phyloP scores from a whole-genome alignment of 2,797 vertebrate genomes.

The Betta splendens region DNA sequence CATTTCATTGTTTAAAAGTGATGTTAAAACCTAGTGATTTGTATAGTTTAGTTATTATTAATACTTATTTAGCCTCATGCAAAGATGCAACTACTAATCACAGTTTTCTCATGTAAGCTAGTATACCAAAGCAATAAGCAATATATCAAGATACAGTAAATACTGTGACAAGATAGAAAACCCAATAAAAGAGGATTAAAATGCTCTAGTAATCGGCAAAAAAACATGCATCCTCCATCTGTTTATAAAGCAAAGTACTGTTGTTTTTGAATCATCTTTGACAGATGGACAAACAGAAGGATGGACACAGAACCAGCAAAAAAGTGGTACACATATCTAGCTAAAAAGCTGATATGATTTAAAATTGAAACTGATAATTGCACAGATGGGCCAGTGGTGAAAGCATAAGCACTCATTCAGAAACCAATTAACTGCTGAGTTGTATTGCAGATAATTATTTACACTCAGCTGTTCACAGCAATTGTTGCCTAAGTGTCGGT shows the following conservation, averaged over 20 bases:
- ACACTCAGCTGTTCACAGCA: constrained; percentile 16
- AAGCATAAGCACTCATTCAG: constrained; percentile 24
- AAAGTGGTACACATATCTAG: not conserved
- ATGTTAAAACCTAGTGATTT: too few relatives aligned
- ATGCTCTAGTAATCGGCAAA: constrained; percentile 1
- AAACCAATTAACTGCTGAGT: constrained; percentile 16
- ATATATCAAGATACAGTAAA: constrained; percentile 1
- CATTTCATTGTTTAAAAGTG: too few relatives aligned
- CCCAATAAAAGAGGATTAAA: constrained; percentile 4
- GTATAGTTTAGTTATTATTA: too few relatives aligned
- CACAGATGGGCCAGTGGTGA: constrained; percentile 42
- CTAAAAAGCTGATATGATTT: constrained; percentile 22
- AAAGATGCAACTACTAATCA: not conserved
- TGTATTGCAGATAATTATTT: constrained; percentile 10
- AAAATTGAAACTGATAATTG: constrained; percentile 23
- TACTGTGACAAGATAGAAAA: constrained; percentile 11
- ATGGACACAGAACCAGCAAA: constrained; percentile 6
- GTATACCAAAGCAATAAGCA: too few relatives aligned
- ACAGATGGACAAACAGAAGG: constrained; percentile 23
- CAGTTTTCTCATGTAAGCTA: not conserved
- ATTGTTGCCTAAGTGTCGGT: constrained; percentile 5
- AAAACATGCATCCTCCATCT: constrained; percentile 4
- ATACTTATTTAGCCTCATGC: too few relatives aligned
- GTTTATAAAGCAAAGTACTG: constrained; percentile 1
- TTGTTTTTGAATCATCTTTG: constrained; percentile 11